Evolutionary conservation across 1,140 invertebrate genomes (phyloP), one percentile per base, ranked within the genome.

Genomic region (Ips typographus): DNA sequence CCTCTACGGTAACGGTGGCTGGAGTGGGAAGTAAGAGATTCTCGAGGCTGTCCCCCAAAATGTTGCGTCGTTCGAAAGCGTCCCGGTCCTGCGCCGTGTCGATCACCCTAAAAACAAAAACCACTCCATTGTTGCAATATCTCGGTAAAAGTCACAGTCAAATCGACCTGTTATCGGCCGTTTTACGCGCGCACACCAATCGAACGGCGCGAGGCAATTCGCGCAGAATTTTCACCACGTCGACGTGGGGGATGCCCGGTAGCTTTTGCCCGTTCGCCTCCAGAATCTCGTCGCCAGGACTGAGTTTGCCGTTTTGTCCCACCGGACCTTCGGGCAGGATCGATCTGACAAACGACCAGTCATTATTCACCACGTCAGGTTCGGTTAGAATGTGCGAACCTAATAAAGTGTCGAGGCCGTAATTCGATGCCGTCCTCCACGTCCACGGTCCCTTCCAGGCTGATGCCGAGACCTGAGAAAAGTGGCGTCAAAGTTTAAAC

Each of bases 391-490:
- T 49, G n/a, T n/a, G n/a, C n/a, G n/a, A n/a, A 68, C 68, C 68
- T 56, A 73, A 94, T 94, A 77, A 92, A 94, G 79, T 94, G 90
- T 85, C 95, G 89, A 75, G 93, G 89, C 77, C 92, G 84, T 73
- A 94, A 85, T 86, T 94, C 90, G 64, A 89, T 84, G 42, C 92
- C 93, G 71, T 90, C 88, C 81, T 93, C 91, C 8, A 94, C 90
- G 79, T 94, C 93, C 36, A 94, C 94, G 4, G 94, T 97, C 43
- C 94, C 95, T 82, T 97, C 94, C 67, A 97, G 83, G 80, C 92
- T 94, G 71, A 97, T 96, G 2, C 95, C 94, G 64, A 97, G 83
- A 8, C 73, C 72, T 73, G 52, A 36, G 39, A n/a, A n/a, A n/a
- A n/a, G n/a, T n/a, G n/a, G n/a, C n/a, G n/a, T n/a, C n/a, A n/a